These are phyloP conservation scores for Drosophila vallismaia DNA, from an alignment of 2,888 invertebrate species.

Conservation along the genomic window DNA sequence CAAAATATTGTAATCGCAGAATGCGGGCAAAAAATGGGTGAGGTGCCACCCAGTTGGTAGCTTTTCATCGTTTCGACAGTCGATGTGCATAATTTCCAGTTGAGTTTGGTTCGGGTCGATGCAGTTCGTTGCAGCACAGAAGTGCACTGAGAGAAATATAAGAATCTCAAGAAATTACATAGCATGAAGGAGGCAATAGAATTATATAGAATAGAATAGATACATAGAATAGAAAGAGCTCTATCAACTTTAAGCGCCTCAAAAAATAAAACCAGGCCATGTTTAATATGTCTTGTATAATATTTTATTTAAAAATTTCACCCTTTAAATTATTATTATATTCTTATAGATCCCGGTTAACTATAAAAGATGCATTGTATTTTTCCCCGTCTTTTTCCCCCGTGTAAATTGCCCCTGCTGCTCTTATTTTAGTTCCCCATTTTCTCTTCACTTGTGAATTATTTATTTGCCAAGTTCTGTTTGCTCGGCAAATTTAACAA, in stretches of 20 bases:
- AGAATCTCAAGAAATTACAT: neutral
- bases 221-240: no score
- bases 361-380: no score
- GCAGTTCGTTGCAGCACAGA: slow-evolving; percentile 53
- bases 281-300: no score
- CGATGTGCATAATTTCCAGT: slow-evolving; percentile 76
- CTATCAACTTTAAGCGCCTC: no score
- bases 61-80: slow-evolving; percentile 58
- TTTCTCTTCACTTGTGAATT: slow-evolving; percentile 51
- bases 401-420: neutral
- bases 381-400: neutral
- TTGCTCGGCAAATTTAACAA: slow-evolving; percentile 79
- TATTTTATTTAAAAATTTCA: no score
- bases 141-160: neutral
- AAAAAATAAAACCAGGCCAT: no score
- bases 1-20: slow-evolving; percentile 77
- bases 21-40: slow-evolving; percentile 30
- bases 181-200: neutral
- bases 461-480: slow-evolving; percentile 69
- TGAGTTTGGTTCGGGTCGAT: slow-evolving; percentile 57
- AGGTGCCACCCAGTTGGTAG: slow-evolving; percentile 7
- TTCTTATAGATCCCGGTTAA: no score
- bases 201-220: neutral
- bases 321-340: no score
- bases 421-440: neutral